A percentile compares a stretch with the other conserved stretches of the same genome.
These are phyloP conservation scores for Emesis castigata DNA, from an alignment of 2,888 invertebrate species.

Conservation along the genomic window DNA sequence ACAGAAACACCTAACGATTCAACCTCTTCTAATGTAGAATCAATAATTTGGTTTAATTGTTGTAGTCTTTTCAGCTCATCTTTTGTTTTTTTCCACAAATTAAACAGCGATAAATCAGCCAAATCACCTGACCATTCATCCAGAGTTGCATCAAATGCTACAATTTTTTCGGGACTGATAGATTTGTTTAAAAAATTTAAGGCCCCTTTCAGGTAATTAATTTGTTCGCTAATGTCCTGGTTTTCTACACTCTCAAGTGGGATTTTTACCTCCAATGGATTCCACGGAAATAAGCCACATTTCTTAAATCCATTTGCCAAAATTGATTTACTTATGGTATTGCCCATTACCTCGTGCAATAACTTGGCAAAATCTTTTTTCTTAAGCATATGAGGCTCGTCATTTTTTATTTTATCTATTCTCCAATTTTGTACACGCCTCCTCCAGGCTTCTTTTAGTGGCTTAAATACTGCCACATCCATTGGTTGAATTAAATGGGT, in stretches of 20 bases:
- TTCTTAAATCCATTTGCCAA: conserved; percentile 58
- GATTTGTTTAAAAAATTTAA: conserved; percentile 46
- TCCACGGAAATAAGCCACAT: conserved; percentile 49
- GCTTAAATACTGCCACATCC: conserved; percentile 65
- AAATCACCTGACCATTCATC: conserved; percentile 45
- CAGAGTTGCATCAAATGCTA: conserved; percentile 41
- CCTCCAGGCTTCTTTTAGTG: conserved; percentile 60
- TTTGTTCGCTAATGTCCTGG: conserved; percentile 45
- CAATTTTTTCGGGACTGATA: conserved; percentile 45
- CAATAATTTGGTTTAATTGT: conserved; percentile 37
- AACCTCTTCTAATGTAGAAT: conserved; percentile 47
- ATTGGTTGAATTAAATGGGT: conserved; percentile 65
- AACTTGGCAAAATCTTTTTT: conserved; percentile 35
- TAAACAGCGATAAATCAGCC: conserved; percentile 47
- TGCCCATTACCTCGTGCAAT: conserved; percentile 49
- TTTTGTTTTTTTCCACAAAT: conserved; percentile 55
- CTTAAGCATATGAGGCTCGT: conserved; percentile 48
- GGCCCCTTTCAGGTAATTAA: conserved; percentile 45
- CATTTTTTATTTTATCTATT: conserved; percentile 43
- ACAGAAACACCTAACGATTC: conserved; percentile 38
- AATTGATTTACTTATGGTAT: conserved; percentile 48
- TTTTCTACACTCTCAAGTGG: conserved; percentile 19
- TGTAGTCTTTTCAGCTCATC: conserved; percentile 44
- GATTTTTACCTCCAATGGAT: conserved; percentile 34
- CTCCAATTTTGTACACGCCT: conserved; percentile 60